These are phyloP conservation scores for Oenanthe oenanthe DNA, from an alignment of 2,113 vertebrate species.

Conservation along the genomic window DNA sequence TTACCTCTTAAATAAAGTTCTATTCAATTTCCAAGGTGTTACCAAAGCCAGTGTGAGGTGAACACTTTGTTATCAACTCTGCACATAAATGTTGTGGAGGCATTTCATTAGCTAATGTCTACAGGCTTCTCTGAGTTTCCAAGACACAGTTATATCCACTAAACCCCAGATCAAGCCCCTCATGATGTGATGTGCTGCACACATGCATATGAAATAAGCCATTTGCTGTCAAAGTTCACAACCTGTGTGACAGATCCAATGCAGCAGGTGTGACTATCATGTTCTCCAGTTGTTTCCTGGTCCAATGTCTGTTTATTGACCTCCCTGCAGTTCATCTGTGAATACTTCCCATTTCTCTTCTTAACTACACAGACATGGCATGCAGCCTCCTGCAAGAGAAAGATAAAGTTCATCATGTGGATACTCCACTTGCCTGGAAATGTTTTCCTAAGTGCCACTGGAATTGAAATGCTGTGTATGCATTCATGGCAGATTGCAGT, in stretches of 20 bases:
- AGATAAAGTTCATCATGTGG: neutral
- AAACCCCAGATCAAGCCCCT: neutral
- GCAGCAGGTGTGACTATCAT: neutral
- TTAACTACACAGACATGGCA: neutral
- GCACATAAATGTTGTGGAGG: neutral
- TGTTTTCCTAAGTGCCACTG: neutral
- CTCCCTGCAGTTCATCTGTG: neutral
- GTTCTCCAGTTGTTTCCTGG: neutral
- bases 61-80: neutral
- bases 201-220: neutral
- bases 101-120: neutral
- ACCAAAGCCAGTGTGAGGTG: neutral
- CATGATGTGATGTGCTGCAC: neutral
- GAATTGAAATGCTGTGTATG: neutral
- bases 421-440: neutral
- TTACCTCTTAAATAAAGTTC: neutral
- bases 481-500: neutral
- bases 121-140: neutral
- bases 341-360: slow-evolving; percentile 18
- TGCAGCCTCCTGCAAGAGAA: neutral
- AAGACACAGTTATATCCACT: neutral
- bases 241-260: neutral
- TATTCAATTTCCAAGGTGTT: neutral
- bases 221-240: slow-evolving; percentile 7
- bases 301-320: neutral